Percentiles rank a stretch among this genome's conserved stretches.
Conservation (phyloP, 2,113 vertebrate genomes). For the Eulemur rufifrons region DNA sequence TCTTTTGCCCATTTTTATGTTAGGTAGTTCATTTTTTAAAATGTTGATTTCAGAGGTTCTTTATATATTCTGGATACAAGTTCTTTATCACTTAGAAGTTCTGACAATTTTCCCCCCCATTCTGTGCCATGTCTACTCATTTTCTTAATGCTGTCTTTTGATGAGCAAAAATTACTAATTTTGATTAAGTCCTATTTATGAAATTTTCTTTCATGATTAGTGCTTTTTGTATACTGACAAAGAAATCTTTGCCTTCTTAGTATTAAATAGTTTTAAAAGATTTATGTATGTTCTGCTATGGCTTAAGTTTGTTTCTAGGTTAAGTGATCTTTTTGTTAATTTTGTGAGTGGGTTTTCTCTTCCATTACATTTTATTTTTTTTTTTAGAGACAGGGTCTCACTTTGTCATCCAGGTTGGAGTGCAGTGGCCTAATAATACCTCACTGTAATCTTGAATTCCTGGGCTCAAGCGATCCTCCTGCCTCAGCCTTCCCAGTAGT, state of each 20-base stretch:
- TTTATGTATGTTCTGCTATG: neutral
- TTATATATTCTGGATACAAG: neutral
- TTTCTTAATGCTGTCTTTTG: neutral
- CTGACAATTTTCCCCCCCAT: neutral
- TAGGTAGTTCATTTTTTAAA: neutral
- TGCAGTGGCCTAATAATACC: too few species aligned
- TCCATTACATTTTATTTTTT: neutral
- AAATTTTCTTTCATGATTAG: neutral
- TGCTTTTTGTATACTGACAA: neutral
- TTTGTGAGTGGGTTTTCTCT: slow-evolving; percentile 25
- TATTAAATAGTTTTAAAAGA: slow-evolving; percentile 17
- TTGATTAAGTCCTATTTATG: neutral
- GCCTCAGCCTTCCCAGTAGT: too few species aligned
- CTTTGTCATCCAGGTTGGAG: too few species aligned
- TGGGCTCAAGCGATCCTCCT: too few species aligned
- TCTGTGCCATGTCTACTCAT: neutral
- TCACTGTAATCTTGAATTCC: too few species aligned
- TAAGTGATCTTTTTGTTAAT: slow-evolving; percentile 28
- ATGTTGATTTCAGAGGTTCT: neutral
- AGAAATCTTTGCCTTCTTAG: slow-evolving; percentile 35
- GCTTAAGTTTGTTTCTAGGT: slow-evolving; percentile 1
- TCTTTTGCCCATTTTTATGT: neutral
- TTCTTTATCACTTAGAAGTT: neutral
- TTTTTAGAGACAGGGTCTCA: too few species aligned
- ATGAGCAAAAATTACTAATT: neutral